Conservation (phyloP, 2,888 invertebrate species). For the Atrina japonica region DNA sequence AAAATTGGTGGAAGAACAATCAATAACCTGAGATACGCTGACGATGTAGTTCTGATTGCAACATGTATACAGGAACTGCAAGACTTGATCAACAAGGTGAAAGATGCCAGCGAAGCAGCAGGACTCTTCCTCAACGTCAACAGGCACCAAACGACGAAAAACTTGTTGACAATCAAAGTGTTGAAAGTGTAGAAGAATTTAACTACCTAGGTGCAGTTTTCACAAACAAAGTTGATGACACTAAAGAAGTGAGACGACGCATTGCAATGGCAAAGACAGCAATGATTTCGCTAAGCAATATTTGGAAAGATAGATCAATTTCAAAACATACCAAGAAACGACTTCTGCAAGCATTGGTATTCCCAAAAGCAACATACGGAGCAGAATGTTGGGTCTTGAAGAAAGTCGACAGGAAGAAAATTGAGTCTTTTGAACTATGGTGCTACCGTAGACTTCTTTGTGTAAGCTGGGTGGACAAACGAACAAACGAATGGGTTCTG, state of each 20-base stretch:
- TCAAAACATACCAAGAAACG: no score
- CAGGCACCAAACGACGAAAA: background rate
- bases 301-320: background rate
- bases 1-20: conserved; percentile 19
- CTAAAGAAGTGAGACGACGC: background rate
- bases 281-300: background rate
- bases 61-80: conserved; percentile 11
- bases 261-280: conserved; percentile 2
- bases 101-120: background rate
- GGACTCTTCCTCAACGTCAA: conserved; percentile 3
- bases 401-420: no score
- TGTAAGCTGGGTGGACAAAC: no score
- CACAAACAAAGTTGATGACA: conserved; percentile 1
- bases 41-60: conserved; percentile 17
- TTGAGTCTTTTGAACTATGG: no score
- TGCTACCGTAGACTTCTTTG: no score
- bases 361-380: no score
- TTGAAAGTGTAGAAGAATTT: background rate
- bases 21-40: conserved; percentile 13
- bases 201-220: conserved; percentile 2
- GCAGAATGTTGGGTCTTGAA: no score
- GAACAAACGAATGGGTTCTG: no score
- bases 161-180: background rate
- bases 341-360: no score
- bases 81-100: conserved; percentile 7